Conservation (phyloP, 1,140 invertebrate species). For the Drosophila pruinosa region DNA sequence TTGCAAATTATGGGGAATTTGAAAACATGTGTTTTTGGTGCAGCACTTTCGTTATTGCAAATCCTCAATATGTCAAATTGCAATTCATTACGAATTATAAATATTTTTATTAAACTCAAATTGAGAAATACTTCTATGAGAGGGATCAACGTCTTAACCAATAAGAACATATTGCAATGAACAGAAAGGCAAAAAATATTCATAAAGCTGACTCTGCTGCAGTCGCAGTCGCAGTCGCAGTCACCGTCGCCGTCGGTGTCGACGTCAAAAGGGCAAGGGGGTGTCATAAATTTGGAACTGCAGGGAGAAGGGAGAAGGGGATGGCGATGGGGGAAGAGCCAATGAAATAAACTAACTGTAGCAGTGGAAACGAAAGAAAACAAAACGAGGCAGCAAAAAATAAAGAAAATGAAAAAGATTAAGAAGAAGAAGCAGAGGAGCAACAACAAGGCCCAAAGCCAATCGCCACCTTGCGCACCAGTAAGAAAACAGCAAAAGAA, state of each 20-base stretch:
- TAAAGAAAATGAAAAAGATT: conserved; percentile 27
- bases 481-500: conserved; percentile 52
- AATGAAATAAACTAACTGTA: conserved; percentile 48
- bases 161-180: conserved; percentile 30
- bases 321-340: conserved; percentile 28
- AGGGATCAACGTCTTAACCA: conserved; percentile 1
- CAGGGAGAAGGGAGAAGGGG: neutral
- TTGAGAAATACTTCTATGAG: no score
- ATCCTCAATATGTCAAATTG: neutral
- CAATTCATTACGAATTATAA: no score
- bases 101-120: no score
- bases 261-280: no score
- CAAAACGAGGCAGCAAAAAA: conserved; percentile 14
- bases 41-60: neutral
- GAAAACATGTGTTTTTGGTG: neutral
- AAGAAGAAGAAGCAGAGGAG: conserved; percentile 20
- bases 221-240: conserved; percentile 27
- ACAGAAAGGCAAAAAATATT: conserved; percentile 41
- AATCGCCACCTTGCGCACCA: conserved; percentile 76
- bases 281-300: conserved; percentile 57
- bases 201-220: conserved; percentile 47
- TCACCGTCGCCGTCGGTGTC: neutral
- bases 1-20: neutral
- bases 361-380: conserved; percentile 23
- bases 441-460: conserved; percentile 20